Base-by-base conservation (phyloP, 2,888 invertebrate genomes). In the Hirudinaria manillensis region DNA sequence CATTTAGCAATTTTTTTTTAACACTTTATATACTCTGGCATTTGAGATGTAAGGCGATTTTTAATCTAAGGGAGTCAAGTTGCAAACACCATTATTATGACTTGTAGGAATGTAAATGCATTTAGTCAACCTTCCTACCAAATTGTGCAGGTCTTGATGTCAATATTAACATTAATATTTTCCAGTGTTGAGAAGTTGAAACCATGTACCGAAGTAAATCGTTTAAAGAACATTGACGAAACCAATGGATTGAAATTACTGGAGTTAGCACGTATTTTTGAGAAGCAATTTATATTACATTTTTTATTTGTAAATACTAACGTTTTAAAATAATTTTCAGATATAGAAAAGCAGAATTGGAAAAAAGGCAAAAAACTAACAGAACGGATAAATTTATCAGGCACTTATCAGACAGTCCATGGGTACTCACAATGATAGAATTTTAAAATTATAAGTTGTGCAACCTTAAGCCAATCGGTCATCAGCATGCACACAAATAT, bases 381-480 rank as follows among this genome's bases (percentile, higher is more conserved):
- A 61, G n/a, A 29, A 61, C 61, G n/a, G 61, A 61, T 10, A 61
- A 29, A 61, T 29, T 61, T 29, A 61, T 27, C 24, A 27, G 29
- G 10, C 24, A 27, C 10, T 24, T 29, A n/a, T 61, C 61, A 61
- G 61, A 61, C 61, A 61, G 61, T n/a, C 61, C 61, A 61, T 61
- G 61, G 61, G 61, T 61, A 61, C n/a, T 61, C n/a, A 61, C n/a
- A 7, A 61, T 27, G 61, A 61, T 27, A 61, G 13, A 21, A 7
- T 19, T 29, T 61, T 61, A 6, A 27, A 61, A 3, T 1, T 45
- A 45, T 45, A 45, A 45, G 16, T 10, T 45, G 10, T 45, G 10
- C 36, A 36, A 36, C 3, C 4, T 6, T 36, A 36, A 36, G n/a
- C n/a, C n/a, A n/a, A n/a, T n/a, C n/a, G n/a, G n/a, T n/a, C n/a